phyloP scores from a whole-genome alignment of 2,888 invertebrate species.

The Lithophane socia region DNA sequence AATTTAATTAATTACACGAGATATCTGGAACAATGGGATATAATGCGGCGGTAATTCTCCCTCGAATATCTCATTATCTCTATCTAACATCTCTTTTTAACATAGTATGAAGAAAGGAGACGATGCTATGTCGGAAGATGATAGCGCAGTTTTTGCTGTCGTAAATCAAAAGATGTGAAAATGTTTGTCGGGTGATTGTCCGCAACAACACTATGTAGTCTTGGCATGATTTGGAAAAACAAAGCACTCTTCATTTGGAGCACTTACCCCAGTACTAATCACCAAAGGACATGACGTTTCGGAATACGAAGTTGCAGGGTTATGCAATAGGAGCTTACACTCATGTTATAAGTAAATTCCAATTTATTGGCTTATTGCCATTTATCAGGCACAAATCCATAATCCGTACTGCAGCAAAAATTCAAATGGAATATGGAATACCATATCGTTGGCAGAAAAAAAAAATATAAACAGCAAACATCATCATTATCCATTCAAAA shows the following conservation, averaged over 20 bases:
- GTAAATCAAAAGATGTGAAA: conserved; percentile 71
- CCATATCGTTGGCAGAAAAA: conserved; percentile 1
- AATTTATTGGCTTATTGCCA: too few relatives aligned
- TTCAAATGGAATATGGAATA: not conserved
- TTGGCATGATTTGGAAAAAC: conserved; percentile 29
- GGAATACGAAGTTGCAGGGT: too few relatives aligned
- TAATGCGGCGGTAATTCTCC: conserved; percentile 30
- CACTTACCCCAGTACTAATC: too few relatives aligned
- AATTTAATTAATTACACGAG: conserved; percentile 60
- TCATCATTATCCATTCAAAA: conserved; percentile 54
- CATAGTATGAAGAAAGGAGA: conserved; percentile 25
- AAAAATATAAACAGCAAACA: conserved; percentile 23
- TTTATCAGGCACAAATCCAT: not conserved
- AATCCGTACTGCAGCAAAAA: not conserved
- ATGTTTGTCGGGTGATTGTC: conserved; percentile 59
- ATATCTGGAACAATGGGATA: conserved; percentile 48
- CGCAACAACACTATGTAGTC: conserved; percentile 43
- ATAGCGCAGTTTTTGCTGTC: conserved; percentile 52
- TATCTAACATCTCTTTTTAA: conserved; percentile 20
- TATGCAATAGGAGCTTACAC: too few relatives aligned
- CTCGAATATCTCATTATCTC: conserved; percentile 55
- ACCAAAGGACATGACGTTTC: too few relatives aligned
- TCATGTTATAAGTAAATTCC: not conserved
- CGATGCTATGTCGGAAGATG: conserved; percentile 53
- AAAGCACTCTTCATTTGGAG: not conserved